Evolutionary conservation across 2,113 vertebrate genomes (phyloP), one percentile per base, ranked within the genome.

Genomic region (Hiodon tergisus): DNA sequence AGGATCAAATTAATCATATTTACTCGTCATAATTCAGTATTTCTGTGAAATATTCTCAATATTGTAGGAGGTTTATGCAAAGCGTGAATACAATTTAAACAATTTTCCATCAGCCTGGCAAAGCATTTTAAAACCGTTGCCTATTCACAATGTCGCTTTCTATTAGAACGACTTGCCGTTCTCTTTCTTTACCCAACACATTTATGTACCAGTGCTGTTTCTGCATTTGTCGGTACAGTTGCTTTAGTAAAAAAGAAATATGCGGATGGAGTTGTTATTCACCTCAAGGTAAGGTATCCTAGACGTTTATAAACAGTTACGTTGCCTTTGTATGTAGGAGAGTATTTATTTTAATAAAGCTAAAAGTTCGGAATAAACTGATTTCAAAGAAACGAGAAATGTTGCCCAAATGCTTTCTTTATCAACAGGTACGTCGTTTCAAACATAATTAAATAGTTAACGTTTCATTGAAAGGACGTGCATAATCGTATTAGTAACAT

Each of bases 211-310:
- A 75, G 17, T 84, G 82, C 17, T 81, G 77, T 55, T 75, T 75
- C 31, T 78, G 78, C 75, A 74, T 79, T 54, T 67, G 75, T 14
- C 48, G 52, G 53, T 66, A 67, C 60, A 69, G 9, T 76, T 81
- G 79, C 70, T 50, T 76, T 69, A 62, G 59, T 70, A 76, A 60
- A 31, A 54, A 74, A 69, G 74, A 77, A 14, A 55, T 71, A 57
- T 79, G 74, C 52, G 74, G 70, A 75, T 73, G 72, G 77, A 83
- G 58, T 77, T 82, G 73, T 78, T 79, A 76, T 78, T 75, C 65
- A 69, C 79, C 77, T 46, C 77, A 81, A 84, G 84, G 84, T 86
- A 83, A 83, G 81, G 62, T 9, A 60, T 55, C 16, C 17, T 55
- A 11, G 14, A 50, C 48, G 67, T 72, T 55, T 62, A 62, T 54